Evolutionary conservation across 2,113 vertebrate genomes (phyloP).

Genomic region (Semicossyphus pulcher): DNA sequence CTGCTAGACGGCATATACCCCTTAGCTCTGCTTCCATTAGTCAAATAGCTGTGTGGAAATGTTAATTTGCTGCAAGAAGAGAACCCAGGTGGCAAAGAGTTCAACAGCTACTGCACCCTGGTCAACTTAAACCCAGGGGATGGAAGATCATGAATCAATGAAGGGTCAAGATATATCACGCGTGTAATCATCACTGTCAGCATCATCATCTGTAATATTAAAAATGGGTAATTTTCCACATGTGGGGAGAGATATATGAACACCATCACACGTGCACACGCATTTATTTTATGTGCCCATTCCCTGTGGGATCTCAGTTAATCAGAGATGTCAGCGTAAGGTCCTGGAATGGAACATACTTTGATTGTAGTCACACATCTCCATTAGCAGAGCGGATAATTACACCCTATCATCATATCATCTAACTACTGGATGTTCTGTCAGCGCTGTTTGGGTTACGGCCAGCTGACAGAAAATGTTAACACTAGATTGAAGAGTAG

Average conservation of each 20-base stretch:
- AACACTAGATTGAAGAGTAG: not conserved
- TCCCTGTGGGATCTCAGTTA: slow-evolving; percentile 25
- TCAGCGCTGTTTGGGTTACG: not conserved
- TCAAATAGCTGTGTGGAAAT: slow-evolving; percentile 25
- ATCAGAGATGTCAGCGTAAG: slow-evolving; percentile 58
- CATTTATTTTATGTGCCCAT: not conserved
- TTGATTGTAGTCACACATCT: slow-evolving; percentile 50
- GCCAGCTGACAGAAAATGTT: not conserved
- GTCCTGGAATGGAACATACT: slow-evolving; percentile 27
- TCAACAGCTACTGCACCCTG: not conserved
- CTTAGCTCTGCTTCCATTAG: slow-evolving; percentile 37
- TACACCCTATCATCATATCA: slow-evolving; percentile 37
- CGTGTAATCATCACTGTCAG: not conserved
- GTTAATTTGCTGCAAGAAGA: slow-evolving; percentile 19
- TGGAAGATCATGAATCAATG: not conserved
- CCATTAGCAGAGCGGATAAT: slow-evolving; percentile 62
- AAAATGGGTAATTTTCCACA: slow-evolving; percentile 15
- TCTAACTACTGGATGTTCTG: slow-evolving; percentile 19
- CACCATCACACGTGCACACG: not conserved
- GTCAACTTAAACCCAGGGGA: not conserved
- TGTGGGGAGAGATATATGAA: not conserved
- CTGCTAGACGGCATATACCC: slow-evolving; percentile 44
- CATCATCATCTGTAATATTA: slow-evolving; percentile 19
- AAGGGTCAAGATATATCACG: slow-evolving; percentile 1
- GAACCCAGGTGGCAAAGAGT: not conserved